These are phyloP conservation scores for Crocallis elinguaria DNA, from an alignment of 2,888 invertebrate genomes.

Conservation along the genomic window DNA sequence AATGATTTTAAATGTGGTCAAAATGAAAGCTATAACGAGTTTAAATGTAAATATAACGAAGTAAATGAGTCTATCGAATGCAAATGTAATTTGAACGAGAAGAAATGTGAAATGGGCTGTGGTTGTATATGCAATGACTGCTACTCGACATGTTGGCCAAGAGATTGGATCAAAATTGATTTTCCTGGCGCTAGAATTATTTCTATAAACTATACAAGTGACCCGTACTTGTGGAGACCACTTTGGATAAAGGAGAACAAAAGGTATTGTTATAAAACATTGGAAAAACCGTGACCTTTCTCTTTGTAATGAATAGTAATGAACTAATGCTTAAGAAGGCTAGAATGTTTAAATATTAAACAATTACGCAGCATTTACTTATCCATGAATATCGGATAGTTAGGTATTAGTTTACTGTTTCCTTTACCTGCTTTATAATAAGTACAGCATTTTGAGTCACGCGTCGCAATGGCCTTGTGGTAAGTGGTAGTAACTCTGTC, in stretches of 20 bases:
- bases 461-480: no score
- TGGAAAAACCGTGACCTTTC: neutral
- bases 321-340: no score
- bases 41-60: conserved; percentile 34
- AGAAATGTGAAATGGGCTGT: conserved; percentile 63
- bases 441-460: no score
- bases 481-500: no score
- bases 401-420: no score
- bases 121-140: conserved; percentile 75
- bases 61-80: conserved; percentile 42
- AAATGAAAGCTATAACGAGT: conserved; percentile 3
- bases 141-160: conserved; percentile 91
- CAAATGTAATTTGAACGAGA: conserved; percentile 43
- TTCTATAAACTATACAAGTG: conserved; percentile 92
- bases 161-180: conserved; percentile 93
- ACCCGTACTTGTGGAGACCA: conserved; percentile 90
- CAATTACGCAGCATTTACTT: no score
- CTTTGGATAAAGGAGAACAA: conserved; percentile 88
- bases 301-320: neutral
- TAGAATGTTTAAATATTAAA: no score
- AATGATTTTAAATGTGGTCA: conserved; percentile 8
- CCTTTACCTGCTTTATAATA: no score
- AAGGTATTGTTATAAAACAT: conserved; percentile 65
- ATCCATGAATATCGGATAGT: no score
- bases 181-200: conserved; percentile 91